phyloP scores from a whole-genome alignment of 1,140 invertebrate species.

The Maconellicoccus hirsutus region DNA sequence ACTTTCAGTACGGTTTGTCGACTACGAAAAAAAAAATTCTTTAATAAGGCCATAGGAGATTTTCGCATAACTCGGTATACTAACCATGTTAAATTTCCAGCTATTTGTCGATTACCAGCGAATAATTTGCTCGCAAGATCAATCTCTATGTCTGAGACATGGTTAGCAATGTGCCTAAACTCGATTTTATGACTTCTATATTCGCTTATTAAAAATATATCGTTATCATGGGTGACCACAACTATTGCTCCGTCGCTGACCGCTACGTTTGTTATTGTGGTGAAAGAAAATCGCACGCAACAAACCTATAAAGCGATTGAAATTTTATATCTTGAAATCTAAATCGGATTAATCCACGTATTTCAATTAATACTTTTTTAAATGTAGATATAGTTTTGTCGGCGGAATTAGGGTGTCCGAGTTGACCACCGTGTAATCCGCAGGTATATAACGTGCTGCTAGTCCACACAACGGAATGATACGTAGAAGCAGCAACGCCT shows the following conservation, averaged over 20 bases:
- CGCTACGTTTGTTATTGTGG: constrained; percentile 36
- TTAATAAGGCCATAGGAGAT: neutral
- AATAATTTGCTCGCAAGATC: neutral
- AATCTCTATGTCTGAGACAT: neutral
- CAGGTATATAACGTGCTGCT: constrained; percentile 46
- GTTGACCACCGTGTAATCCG: constrained; percentile 61
- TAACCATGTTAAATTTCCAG: neutral
- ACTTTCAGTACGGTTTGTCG: neutral
- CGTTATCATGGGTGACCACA: constrained; percentile 48
- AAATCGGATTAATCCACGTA: neutral
- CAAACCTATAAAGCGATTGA: neutral
- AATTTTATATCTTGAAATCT: too few species aligned
- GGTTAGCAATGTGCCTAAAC: constrained; percentile 39
- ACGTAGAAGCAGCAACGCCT: constrained; percentile 47
- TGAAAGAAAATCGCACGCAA: neutral
- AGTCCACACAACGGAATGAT: constrained; percentile 57
- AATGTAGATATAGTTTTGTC: neutral
- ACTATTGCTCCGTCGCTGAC: constrained; percentile 56
- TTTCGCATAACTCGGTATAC: neutral
- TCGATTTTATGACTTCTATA: constrained; percentile 55
- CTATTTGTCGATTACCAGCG: neutral
- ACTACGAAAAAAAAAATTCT: neutral
- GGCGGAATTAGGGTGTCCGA: constrained; percentile 39
- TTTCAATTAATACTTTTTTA: neutral
- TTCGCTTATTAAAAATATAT: constrained; percentile 57